Base-by-base conservation (phyloP, 2,113 vertebrate genomes). In the Rhadina sibilatrix region DNA sequence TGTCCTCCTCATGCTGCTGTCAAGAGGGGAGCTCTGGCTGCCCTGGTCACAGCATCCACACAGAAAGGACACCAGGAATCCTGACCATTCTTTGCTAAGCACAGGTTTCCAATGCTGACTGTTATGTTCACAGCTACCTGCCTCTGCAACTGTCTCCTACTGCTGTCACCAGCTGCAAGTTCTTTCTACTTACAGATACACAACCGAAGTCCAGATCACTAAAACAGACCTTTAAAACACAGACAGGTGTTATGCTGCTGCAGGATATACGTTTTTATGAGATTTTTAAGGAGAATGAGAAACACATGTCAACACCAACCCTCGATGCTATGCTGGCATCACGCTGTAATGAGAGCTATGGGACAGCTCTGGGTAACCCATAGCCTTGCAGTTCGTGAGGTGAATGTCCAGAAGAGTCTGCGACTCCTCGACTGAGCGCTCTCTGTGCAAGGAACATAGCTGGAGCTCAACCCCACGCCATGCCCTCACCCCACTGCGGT, bases 221-320 rank as follows among this genome's bases (percentile, higher is more conserved):
- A 25, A 18, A 80, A n/a, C 11, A 61, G 50, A 37, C 40, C 72
- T 59, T 35, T 12, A 70, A 20, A 54, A 15, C 38, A 22, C 22
- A 40, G 2, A 23, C 2, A 37, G 27, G 21, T 2, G 20, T 75
- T 14, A 11, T 0, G 20, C 31, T 31, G 27, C 59, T 24, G 42
- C 5, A 44, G 31, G 3, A 16, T 1, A 11, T 0, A 4, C 18
- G 16, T 2, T 66, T 16, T 9, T 4, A 24, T 3, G 17, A n/a
- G 15, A 46, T 49, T 56, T 60, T 31, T 42, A n/a, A 80, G 15
- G 16, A 33, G 44, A 84, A 72, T 9, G 5, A 59, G 14, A 52
- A 60, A 44, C 4, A 3, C 2, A 9, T 1, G 13, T 9, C 69
- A 78, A 56, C 38, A 35, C 3, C 47, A 46, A 28, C 8, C 28